A percentile compares a stretch with the other conserved stretches of the same genome.
These are phyloP conservation scores for Microplitis mediator DNA, from an alignment of 1,140 invertebrate species.

Conservation along the genomic window DNA sequence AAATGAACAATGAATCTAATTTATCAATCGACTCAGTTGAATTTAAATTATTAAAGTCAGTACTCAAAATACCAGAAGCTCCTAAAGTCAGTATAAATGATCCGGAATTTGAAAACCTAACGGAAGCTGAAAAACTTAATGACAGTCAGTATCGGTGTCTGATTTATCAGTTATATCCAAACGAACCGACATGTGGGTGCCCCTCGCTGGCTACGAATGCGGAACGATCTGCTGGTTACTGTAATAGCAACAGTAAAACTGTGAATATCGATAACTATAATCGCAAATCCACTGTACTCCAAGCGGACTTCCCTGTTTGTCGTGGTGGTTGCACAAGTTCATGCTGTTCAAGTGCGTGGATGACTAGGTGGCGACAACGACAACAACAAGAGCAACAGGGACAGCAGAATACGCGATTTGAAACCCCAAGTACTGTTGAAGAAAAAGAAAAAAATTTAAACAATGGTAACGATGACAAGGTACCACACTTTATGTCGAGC, in stretches of 20 bases:
- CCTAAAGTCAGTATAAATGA: constrained; percentile 34
- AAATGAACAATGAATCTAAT: background rate
- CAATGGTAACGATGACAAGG: constrained; percentile 31
- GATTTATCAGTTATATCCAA: constrained; percentile 43
- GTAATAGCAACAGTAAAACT: background rate
- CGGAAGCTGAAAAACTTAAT: constrained; percentile 49
- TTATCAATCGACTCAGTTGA: background rate
- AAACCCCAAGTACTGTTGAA: no score
- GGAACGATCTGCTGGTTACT: background rate
- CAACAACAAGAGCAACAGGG: no score
- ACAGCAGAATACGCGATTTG: no score
- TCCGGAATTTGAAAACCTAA: constrained; percentile 42
- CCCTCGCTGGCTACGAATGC: constrained; percentile 10
- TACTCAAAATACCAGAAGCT: constrained; percentile 28
- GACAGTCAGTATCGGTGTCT: constrained; percentile 42
- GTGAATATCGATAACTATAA: constrained; percentile 23
- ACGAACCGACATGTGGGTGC: constrained; percentile 47
- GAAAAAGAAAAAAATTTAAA: background rate
- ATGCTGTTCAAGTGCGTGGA: constrained; percentile 36
- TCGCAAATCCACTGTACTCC: background rate
- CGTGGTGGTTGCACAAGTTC: constrained; percentile 36
- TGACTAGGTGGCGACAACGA: no score
- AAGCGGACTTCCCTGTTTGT: constrained; percentile 30
- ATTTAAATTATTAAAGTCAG: constrained; percentile 1
- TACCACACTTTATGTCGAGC: constrained; percentile 14